Percentiles rank a stretch among this genome's conserved stretches.
phyloP scores from a whole-genome alignment of 2,113 vertebrate species.

The Equus przewalskii region DNA sequence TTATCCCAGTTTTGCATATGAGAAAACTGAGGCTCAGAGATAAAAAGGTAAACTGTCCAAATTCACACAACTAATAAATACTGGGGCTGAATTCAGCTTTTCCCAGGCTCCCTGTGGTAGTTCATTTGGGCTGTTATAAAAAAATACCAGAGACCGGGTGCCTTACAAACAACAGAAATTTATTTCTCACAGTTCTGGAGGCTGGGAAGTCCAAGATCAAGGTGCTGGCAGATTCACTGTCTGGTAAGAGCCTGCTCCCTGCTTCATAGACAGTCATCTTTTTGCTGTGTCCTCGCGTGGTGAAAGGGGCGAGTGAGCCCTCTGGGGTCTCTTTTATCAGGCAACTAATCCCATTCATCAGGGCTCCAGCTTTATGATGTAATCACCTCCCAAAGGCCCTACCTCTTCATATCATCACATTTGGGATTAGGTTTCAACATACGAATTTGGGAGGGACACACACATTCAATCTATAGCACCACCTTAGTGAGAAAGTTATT shows the following conservation, averaged over 20 bases:
- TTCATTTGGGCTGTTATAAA: neutral
- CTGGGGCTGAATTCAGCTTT: neutral
- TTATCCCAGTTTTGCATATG: neutral
- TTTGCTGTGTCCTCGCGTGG: neutral
- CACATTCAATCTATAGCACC: neutral
- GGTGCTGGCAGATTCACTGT: neutral
- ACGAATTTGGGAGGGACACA: neutral
- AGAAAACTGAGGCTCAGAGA: neutral
- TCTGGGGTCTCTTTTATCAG: neutral
- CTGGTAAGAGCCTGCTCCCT: neutral
- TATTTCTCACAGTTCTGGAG: neutral
- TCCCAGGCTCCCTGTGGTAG: neutral
- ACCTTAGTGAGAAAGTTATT: neutral
- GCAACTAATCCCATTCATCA: neutral
- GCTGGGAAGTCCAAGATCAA: neutral
- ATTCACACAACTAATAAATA: neutral
- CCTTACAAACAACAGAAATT: neutral
- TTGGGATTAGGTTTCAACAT: neutral
- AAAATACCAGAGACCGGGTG: neutral
- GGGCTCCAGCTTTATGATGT: neutral
- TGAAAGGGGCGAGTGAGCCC: neutral
- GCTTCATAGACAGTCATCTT: neutral
- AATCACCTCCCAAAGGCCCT: neutral
- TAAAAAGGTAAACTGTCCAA: neutral
- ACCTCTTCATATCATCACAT: neutral